Conservation (phyloP, 2,113 vertebrate genomes). For the Syngnathus scovelli region DNA sequence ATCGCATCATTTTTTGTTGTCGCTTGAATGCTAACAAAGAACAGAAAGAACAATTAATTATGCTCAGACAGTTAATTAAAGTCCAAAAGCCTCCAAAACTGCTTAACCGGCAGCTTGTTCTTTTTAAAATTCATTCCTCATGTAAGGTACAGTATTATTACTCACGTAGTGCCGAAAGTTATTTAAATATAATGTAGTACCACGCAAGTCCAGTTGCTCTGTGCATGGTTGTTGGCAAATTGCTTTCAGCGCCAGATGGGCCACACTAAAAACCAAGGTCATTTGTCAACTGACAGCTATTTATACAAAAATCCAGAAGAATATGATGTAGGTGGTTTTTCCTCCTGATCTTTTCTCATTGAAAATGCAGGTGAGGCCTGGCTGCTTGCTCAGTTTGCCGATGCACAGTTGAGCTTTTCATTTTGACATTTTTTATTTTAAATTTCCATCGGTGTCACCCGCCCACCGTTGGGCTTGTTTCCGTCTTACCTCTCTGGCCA, state of each 20-base stretch:
- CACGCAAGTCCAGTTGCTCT: background rate
- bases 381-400: background rate
- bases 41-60: background rate
- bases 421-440: background rate
- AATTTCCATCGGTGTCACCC: no score
- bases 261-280: background rate
- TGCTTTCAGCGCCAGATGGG: background rate
- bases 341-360: background rate
- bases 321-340: background rate
- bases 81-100: background rate
- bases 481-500: no score
- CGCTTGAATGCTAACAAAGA: background rate
- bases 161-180: background rate
- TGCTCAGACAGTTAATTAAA: background rate
- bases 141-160: background rate
- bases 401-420: background rate
- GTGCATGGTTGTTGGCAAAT: background rate
- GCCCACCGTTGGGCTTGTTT: no score
- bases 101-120: background rate
- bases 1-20: background rate
- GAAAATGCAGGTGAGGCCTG: background rate
- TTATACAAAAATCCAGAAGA: background rate
- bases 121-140: background rate
- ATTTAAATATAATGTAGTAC: background rate
- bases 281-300: background rate